Evolutionary conservation across 2,888 invertebrate species (phyloP), one percentile per base, ranked within the genome.

Genomic region (Acanthosoma haemorrhoidale): DNA sequence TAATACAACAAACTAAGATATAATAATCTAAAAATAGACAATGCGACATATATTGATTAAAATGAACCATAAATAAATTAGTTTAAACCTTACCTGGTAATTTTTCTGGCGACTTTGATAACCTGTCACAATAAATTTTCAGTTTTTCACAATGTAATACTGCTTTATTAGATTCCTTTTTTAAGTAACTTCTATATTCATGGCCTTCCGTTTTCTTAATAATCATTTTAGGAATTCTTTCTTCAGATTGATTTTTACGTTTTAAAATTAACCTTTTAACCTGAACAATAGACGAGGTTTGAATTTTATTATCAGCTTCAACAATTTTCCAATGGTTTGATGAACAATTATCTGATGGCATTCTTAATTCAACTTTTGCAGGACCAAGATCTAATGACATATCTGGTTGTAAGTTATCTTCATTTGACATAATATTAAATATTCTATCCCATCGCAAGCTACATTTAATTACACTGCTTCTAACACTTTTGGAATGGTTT

Each of bases 211-310:
- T 72, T 64, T 71, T 72, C 34, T 72, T 72, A 16, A 72, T 72
- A 8, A 72, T 69, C 72, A 72, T 72, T 71, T 72, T 72, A 4
- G 72, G 72, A 21, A 72, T 57, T 34, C 71, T 64, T 34, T 71
- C 72, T 51, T 61, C 68, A 15, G 41, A 38, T 16, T 68, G 51
- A 21, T 32, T 51, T 43, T 72, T 71, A 31, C 67, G 61, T 34
- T 72, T 72, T 4, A 72, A 59, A 21, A 72, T 70, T 9, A 72
- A 43, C 29, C 69, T 38, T 43, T 71, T 70, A 21, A 71, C 72
- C 2, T 68, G 39, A 16, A 70, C 70, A n/a, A 72, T 68, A 9
- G 70, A 70, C 1, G 72, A 70, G 16, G 67, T 70, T 39, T 70
- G 70, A 15, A 57, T 51, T 67, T 57, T 67, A 57, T 51, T 67